Base-by-base conservation (phyloP, 2,888 invertebrate genomes). In the Alloscopus bannaensis region DNA sequence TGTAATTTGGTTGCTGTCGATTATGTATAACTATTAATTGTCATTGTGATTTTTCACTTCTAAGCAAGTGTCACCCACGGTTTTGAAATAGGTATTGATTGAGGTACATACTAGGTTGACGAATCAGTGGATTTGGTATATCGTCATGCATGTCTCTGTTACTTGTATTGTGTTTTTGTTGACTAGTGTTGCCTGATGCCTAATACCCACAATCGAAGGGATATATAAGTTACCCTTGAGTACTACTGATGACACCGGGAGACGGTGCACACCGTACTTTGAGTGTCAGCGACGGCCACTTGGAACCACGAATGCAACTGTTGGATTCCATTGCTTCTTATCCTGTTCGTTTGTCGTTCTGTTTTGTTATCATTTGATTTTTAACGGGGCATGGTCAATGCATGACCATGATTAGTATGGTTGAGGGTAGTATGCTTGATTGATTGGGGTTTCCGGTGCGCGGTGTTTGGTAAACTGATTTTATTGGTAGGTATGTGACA, bases 301-400 rank as follows among this genome's bases (percentile, higher is more conserved):
- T 11, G 40, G 26, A 64, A 40, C n/a, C n/a, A n/a, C 20, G 52
- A 52, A 57, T 50, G 29, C 71, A 59, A 66, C 71, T 79, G 50
- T 22, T 79, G 78, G 78, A 79, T 40, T 70, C 64, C 60, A 42
- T 71, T 59, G 78, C 66, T 40, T 79, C 78, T 16, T 79, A 52
- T 52, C 78, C 78, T 68, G 78, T 79, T 79, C 42, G 78, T 70
- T 76, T n/a, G 52, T 52, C 3, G 24, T 29, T 29, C 42, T 42
- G 18, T 31, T 59, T 45, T 50, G 20, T 47, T 36, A 59, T 40
- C 13, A 59, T 60, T 62, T 52, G 55, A n/a, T n/a, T n/a, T n/a
- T n/a, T n/a, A n/a, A n/a, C n/a, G n/a, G n/a, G n/a, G n/a, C n/a
- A n/a, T n/a, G n/a, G n/a, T n/a, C n/a, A n/a, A n/a, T n/a, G n/a